Evolutionary conservation across 2,797 vertebrate genomes (phyloP).

Genomic region (Lepilemur septentrionalis): DNA sequence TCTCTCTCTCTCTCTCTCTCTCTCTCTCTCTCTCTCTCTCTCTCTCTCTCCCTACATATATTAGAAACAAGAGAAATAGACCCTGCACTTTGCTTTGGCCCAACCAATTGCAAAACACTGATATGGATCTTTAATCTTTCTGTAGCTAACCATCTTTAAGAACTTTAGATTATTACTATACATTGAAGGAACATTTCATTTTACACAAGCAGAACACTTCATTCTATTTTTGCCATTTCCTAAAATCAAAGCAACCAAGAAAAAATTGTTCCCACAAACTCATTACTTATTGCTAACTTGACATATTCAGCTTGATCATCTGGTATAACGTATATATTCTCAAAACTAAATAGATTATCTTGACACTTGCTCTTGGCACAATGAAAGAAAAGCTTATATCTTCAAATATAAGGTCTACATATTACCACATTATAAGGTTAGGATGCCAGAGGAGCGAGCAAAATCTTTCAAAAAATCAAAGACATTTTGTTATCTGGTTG

Average conservation of each 20-base stretch:
- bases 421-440: conserved; percentile 21
- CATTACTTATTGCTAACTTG: conserved; percentile 63
- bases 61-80: background rate
- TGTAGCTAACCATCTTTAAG: background rate
- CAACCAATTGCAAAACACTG: background rate
- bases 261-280: conserved; percentile 59
- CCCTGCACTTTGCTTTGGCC: background rate
- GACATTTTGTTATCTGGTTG: conserved; percentile 25
- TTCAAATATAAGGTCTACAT: conserved; percentile 58
- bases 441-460: background rate
- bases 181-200: conserved; percentile 40
- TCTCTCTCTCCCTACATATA: background rate
- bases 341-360: conserved; percentile 60
- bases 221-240: conserved; percentile 67
- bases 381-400: conserved; percentile 38
- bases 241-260: conserved; percentile 60
- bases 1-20: no score
- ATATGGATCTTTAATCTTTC: background rate
- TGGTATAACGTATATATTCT: conserved; percentile 52
- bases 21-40: background rate
- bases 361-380: conserved; percentile 60
- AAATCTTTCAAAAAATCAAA: background rate
- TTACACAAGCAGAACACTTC: conserved; percentile 26
- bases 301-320: conserved; percentile 61
- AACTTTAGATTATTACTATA: conserved; percentile 20